Percentiles rank a stretch among this genome's conserved stretches.
phyloP scores from a whole-genome alignment of 2,888 invertebrate species.

The Sturmia bella region DNA sequence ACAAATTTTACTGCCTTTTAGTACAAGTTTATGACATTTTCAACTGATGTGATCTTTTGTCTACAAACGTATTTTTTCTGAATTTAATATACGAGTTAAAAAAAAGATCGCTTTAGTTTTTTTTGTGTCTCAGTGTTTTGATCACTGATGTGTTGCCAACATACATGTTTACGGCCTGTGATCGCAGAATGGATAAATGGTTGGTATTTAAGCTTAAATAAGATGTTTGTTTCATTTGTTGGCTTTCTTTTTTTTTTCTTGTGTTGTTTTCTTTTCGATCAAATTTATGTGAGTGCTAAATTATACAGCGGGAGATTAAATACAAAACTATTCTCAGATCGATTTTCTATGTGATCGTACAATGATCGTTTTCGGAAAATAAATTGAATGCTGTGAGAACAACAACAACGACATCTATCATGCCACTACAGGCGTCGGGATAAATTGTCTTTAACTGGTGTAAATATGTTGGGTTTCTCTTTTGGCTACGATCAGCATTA shows the following conservation, averaged over 20 bases:
- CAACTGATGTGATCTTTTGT: slow-evolving; percentile 46
- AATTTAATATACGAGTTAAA: slow-evolving; percentile 16
- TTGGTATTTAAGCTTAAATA: slow-evolving; percentile 58
- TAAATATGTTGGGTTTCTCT: slow-evolving; percentile 48
- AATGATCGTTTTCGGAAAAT: slow-evolving; percentile 47
- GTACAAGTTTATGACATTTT: slow-evolving; percentile 56
- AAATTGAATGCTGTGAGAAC: slow-evolving; percentile 60
- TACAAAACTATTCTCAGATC: slow-evolving; percentile 39
- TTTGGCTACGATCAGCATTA: slow-evolving; percentile 5
- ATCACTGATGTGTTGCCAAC: slow-evolving; percentile 15
- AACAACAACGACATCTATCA: slow-evolving; percentile 42
- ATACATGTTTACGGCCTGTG: slow-evolving; percentile 10
- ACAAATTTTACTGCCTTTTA: slow-evolving; percentile 55
- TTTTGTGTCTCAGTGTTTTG: neutral
- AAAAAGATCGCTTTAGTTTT: slow-evolving; percentile 15
- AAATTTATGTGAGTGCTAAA: slow-evolving; percentile 75
- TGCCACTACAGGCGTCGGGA: slow-evolving; percentile 50
- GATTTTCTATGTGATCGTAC: slow-evolving; percentile 26
- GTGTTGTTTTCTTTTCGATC: too few species aligned
- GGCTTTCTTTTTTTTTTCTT: slow-evolving; percentile 47
- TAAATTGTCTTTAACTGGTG: slow-evolving; percentile 51
- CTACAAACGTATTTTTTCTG: slow-evolving; percentile 41
- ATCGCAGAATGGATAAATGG: neutral
- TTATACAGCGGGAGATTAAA: slow-evolving; percentile 64
- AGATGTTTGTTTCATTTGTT: slow-evolving; percentile 64